Evolutionary conservation across 1,140 invertebrate genomes (phyloP).

Genomic region (Adelges cooleyi): DNA sequence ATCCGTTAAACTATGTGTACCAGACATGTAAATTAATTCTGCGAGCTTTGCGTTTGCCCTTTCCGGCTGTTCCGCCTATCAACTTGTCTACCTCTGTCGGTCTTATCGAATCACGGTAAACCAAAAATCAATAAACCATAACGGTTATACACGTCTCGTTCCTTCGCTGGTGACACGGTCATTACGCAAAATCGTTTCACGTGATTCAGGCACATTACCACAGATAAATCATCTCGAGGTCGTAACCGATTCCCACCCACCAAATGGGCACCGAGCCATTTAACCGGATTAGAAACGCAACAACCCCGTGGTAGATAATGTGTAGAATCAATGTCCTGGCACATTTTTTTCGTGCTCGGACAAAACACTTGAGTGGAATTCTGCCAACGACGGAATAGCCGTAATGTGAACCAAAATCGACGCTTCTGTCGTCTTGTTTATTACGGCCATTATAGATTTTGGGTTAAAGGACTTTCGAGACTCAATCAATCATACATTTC

Average conservation of each 20-base stretch:
- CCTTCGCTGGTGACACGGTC: not conserved
- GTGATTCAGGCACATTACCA: slow-evolving; percentile 10
- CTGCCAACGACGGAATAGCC: not conserved
- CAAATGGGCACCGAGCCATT: slow-evolving; percentile 26
- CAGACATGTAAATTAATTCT: not conserved
- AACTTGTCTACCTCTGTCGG: not conserved
- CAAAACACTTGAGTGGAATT: not conserved
- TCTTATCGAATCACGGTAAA: not conserved
- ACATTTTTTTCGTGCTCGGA: not conserved
- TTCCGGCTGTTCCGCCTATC: not conserved
- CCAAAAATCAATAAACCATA: slow-evolving; percentile 18
- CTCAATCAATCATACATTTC: slow-evolving; percentile 21
- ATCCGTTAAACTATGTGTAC: not conserved
- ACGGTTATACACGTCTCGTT: not conserved
- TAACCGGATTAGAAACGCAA: slow-evolving; percentile 22
- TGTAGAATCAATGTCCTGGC: slow-evolving; percentile 20
- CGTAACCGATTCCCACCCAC: slow-evolving; percentile 13
- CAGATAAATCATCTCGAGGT: slow-evolving; percentile 16
- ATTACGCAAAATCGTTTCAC: slow-evolving; percentile 26
- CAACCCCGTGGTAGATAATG: slow-evolving; percentile 11
- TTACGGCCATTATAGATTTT: slow-evolving; percentile 11
- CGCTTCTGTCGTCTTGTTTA: not conserved
- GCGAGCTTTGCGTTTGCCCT: not conserved
- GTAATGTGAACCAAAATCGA: not conserved
- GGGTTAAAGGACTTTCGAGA: slow-evolving; percentile 1